Base-by-base conservation (phyloP, 2,797 vertebrate genomes). In the Crypturellus tataupa region DNA sequence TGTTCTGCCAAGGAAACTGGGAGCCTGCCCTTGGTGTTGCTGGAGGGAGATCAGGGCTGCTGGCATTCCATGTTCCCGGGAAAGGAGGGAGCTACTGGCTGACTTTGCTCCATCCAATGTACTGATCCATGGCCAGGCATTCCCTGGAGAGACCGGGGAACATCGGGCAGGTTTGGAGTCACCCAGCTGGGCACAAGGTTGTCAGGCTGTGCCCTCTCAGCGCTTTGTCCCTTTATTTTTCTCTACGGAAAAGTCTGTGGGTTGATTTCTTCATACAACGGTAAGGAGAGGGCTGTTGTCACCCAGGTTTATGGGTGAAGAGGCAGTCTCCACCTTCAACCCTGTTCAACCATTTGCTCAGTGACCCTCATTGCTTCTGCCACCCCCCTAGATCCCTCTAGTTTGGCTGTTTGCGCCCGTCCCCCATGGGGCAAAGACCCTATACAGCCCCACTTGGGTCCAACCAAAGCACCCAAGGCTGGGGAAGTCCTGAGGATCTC, bases 91-190 rank as follows among this genome's bases (percentile, higher is more conserved):
- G 53, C 47, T 13, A 2, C n/a, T 25, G n/a, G 6, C 33, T 20
- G 46, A n/a, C 25, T 46, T 76, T 23, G 10, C n/a, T 63, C 58
- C 85, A 64, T 68, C 65, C 0, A 0, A 33, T 0, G 0, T 21
- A 13, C 69, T 83, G 86, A 46, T 83, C 76, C 69, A 31, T 70
- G 33, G n/a, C 40, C 64, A 15, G 2, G 4, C 0, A 1, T 87
- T 62, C 71, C 59, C 47, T 37, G 16, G 53, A 51, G n/a, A 51
- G 29, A 56, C 53, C 13, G 11, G 27, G 12, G 47, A 27, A 15
- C 23, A 7, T 3, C 6, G 67, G 67, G 18, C 46, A 37, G 17
- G 33, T 49, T 27, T 37, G 46, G n/a, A n/a, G 17, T 67, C 24
- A 47, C 15, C 44, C 23, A 23, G 20, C 42, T 15, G 31, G 19